Conservation (phyloP, 2,888 invertebrate species). For the Neria commutata region DNA sequence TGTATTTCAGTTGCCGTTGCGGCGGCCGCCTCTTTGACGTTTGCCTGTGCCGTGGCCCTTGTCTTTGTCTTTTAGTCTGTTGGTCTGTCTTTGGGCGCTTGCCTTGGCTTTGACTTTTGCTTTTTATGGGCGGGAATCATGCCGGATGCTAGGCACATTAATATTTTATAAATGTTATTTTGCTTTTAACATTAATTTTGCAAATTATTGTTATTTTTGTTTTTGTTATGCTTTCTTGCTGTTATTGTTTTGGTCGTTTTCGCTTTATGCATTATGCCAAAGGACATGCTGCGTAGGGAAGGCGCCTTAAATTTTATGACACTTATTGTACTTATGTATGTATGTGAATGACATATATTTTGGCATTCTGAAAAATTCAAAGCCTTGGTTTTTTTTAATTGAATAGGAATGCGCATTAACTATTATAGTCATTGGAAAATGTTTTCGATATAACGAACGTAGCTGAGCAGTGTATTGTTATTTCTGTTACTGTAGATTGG, state of each 20-base stretch:
- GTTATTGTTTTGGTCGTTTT: background rate
- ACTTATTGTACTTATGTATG: too few relatives aligned
- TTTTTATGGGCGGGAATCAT: conserved; percentile 15
- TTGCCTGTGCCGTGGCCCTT: conserved; percentile 26
- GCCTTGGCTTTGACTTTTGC: background rate
- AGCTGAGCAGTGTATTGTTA: too few relatives aligned
- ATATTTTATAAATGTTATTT: conserved; percentile 54
- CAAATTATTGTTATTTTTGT: conserved; percentile 25
- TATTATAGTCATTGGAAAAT: too few relatives aligned
- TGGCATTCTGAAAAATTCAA: too few relatives aligned
- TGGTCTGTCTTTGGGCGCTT: too few relatives aligned
- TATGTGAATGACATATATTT: too few relatives aligned
- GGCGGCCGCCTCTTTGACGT: too few relatives aligned
- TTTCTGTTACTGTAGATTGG: too few relatives aligned
- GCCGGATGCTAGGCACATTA: conserved; percentile 49
- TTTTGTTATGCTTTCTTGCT: background rate
- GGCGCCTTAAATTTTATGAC: background rate
- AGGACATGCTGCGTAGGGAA: background rate
- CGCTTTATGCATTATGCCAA: background rate
- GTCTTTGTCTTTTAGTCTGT: conserved; percentile 15
- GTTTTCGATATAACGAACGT: too few relatives aligned
- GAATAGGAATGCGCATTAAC: too few relatives aligned
- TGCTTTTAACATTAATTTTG: conserved; percentile 32
- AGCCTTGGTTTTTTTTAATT: too few relatives aligned
- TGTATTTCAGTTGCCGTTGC: too few relatives aligned